Percentiles rank a stretch among this genome's conserved stretches.
phyloP scores from a whole-genome alignment of 2,113 vertebrate genomes.

The Toxotes chatareus region DNA sequence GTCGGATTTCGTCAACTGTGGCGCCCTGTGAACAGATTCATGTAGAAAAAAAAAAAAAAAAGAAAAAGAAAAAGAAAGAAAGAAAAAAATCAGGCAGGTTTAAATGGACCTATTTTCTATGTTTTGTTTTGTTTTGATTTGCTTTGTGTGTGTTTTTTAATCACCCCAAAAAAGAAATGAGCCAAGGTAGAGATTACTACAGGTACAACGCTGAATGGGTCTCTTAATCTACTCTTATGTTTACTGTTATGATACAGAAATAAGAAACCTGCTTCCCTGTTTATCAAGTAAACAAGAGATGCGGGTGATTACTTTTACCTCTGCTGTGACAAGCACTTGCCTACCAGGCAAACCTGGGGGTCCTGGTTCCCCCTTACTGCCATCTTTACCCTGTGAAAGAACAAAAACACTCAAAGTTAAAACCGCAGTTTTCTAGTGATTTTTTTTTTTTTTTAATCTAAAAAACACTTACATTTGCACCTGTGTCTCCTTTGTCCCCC shows the following conservation, averaged over 20 bases:
- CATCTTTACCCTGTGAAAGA: constrained; percentile 79
- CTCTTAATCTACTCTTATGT: not conserved
- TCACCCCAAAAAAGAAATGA: not conserved
- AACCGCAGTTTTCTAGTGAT: not conserved
- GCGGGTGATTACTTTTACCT: constrained; percentile 66
- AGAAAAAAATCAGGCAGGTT: not conserved
- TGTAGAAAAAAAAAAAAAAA: not conserved
- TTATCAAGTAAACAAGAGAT: not conserved
- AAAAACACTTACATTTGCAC: constrained; percentile 74
- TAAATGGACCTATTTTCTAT: not conserved
- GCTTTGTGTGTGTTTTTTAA: not conserved
- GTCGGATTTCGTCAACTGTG: constrained; percentile 77
- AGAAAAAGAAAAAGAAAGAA: not conserved
- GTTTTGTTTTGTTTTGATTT: too few species aligned
- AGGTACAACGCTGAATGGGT: not conserved
- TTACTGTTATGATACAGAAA: not conserved
- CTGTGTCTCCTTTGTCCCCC: constrained; percentile 82
- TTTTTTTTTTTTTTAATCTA: not conserved
- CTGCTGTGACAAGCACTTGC: constrained; percentile 78
- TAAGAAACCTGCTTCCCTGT: not conserved
- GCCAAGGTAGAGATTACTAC: not conserved
- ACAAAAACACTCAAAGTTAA: not conserved
- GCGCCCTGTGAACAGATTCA: constrained; percentile 70
- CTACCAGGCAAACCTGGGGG: constrained; percentile 82
- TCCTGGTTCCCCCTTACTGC: constrained; percentile 82